These are phyloP conservation scores for Acridotheres tristis DNA, from an alignment of 2,797 vertebrate species.

Conservation along the genomic window DNA sequence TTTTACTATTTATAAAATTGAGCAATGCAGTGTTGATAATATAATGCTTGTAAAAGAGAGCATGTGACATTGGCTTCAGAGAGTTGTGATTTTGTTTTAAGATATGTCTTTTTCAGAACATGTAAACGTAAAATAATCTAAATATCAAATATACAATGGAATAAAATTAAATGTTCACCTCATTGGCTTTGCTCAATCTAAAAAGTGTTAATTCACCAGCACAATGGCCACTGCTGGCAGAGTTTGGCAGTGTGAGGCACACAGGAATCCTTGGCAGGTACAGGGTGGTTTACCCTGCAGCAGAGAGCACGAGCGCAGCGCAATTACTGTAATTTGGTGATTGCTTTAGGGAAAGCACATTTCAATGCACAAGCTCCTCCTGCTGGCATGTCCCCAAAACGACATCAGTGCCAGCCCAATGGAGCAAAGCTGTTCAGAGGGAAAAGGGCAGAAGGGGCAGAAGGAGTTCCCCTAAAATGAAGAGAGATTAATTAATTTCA, in stretches of 20 bases:
- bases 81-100: neutral
- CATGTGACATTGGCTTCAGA: neutral
- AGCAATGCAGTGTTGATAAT: neutral
- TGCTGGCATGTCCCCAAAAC: constrained; percentile 47
- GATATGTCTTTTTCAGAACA: neutral
- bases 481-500: neutral
- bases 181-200: neutral
- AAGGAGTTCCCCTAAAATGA: neutral
- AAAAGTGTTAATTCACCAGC: neutral
- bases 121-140: neutral
- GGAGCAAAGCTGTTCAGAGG: neutral
- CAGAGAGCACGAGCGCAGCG: neutral
- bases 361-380: constrained; percentile 67
- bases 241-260: neutral
- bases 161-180: neutral
- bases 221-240: neutral
- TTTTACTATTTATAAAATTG: constrained; percentile 24
- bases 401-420: neutral
- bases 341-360: neutral
- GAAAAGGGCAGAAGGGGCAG: neutral
- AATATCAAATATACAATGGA: neutral
- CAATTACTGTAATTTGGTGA: neutral
- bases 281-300: neutral
- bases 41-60: neutral
- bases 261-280: neutral